Percentiles rank a stretch among this genome's conserved stretches.
Evolutionary conservation across 2,888 invertebrate genomes (phyloP).

Genomic region (Hybos culiciformis): DNA sequence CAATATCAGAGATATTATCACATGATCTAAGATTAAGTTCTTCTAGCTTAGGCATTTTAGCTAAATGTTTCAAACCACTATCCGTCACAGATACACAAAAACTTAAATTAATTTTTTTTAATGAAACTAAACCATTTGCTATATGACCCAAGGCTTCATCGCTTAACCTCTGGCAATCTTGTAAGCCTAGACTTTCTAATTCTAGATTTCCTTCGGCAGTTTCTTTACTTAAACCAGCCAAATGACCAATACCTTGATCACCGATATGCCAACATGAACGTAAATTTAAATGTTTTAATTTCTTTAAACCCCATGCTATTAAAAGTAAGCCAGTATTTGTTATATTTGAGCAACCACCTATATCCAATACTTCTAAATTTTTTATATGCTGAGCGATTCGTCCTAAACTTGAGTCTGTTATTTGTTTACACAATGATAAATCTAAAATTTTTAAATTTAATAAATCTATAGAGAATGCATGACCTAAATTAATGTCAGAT

Average conservation of each 20-base stretch:
- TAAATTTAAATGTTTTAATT: slow-evolving; percentile 69
- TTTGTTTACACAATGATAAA: slow-evolving; percentile 85
- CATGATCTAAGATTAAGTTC: slow-evolving; percentile 84
- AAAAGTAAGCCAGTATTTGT: slow-evolving; percentile 76
- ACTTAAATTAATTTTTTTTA: slow-evolving; percentile 80
- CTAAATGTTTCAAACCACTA: slow-evolving; percentile 74
- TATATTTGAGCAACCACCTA: slow-evolving; percentile 85
- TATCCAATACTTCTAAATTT: slow-evolving; percentile 73
- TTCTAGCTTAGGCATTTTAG: slow-evolving; percentile 67
- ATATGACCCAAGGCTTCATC: slow-evolving; percentile 82
- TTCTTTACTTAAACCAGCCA: slow-evolving; percentile 59
- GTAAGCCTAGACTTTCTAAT: slow-evolving; percentile 73
- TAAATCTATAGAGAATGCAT: slow-evolving; percentile 65
- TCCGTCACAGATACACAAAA: slow-evolving; percentile 94
- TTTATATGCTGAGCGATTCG: slow-evolving; percentile 72
- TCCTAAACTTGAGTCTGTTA: slow-evolving; percentile 79
- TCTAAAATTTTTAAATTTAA: slow-evolving; percentile 69
- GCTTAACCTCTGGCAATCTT: slow-evolving; percentile 88
- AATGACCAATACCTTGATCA: slow-evolving; percentile 77
- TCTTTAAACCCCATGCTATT: slow-evolving; percentile 77
- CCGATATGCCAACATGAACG: slow-evolving; percentile 88
- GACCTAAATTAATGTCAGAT: slow-evolving; percentile 69
- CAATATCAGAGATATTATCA: slow-evolving; percentile 86
- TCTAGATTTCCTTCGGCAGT: slow-evolving; percentile 54
- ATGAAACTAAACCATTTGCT: slow-evolving; percentile 62